phyloP scores from a whole-genome alignment of 1,140 invertebrate genomes.

The Antheraea mylitta region DNA sequence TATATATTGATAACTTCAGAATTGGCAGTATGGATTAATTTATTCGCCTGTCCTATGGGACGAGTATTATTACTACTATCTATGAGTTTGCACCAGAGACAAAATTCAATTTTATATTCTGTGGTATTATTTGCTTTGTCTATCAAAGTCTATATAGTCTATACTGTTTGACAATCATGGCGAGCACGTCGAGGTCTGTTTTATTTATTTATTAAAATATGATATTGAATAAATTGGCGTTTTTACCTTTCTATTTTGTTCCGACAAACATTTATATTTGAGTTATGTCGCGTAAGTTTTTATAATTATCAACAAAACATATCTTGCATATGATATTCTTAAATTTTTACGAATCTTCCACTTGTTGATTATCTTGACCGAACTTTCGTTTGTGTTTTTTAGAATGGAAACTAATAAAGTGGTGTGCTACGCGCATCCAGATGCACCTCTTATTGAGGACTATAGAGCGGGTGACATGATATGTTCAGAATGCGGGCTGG shows the following conservation, averaged over 20 bases:
- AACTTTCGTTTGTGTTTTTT: slow-evolving; percentile 70
- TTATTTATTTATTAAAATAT: slow-evolving; percentile 60
- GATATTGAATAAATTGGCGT: slow-evolving; percentile 30
- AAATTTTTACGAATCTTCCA: slow-evolving; percentile 27
- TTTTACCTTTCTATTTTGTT: neutral
- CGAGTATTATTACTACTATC: too few species aligned
- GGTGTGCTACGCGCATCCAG: slow-evolving; percentile 96
- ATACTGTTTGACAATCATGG: slow-evolving; percentile 69
- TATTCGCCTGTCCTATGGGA: too few species aligned
- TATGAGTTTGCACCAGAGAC: too few species aligned
- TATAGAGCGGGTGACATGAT: slow-evolving; percentile 99
- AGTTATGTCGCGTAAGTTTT: neutral
- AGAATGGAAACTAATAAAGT: slow-evolving; percentile 88
- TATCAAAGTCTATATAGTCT: slow-evolving; percentile 29
- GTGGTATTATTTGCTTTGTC: too few species aligned
- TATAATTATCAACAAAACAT: neutral
- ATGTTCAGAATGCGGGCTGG: slow-evolving; percentile 98
- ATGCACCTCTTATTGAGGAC: slow-evolving; percentile 97
- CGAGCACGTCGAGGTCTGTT: slow-evolving; percentile 79
- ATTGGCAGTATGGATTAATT: too few species aligned
- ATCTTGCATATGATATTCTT: neutral
- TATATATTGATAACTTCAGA: too few species aligned
- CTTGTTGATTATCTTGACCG: slow-evolving; percentile 41
- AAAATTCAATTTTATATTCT: too few species aligned
- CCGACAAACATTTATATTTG: neutral